These are phyloP conservation scores for Jordanella pulchra DNA, from an alignment of 2,797 vertebrate genomes.

Conservation along the genomic window DNA sequence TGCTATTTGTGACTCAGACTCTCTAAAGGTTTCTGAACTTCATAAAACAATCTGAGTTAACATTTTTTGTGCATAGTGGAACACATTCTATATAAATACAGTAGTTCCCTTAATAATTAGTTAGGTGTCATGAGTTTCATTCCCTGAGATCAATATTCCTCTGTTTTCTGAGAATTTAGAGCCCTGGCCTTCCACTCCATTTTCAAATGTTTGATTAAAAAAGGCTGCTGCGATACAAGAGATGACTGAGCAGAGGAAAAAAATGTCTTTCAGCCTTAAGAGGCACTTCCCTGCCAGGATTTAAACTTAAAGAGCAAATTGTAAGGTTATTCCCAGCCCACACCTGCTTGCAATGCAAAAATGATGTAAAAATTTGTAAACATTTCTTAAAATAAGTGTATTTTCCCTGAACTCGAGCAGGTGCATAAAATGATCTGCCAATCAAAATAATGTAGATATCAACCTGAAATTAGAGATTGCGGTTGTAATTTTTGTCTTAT, in stretches of 20 bases:
- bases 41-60: background rate
- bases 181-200: background rate
- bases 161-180: background rate
- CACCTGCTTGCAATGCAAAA: conserved; percentile 25
- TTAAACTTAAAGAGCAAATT: conserved; percentile 56
- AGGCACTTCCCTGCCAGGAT: conserved; percentile 42
- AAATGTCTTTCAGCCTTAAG: conserved; percentile 32
- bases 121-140: background rate
- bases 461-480: too few relatives aligned
- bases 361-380: too few relatives aligned
- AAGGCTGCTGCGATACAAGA: background rate
- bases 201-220: conserved; percentile 16
- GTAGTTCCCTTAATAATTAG: background rate
- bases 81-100: background rate
- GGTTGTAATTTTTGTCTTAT: too few relatives aligned
- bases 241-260: conserved; percentile 28
- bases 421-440: too few relatives aligned
- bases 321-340: conserved; percentile 27
- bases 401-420: too few relatives aligned
- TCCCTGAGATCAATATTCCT: background rate
- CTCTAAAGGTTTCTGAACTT: background rate
- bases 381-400: too few relatives aligned
- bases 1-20: background rate
- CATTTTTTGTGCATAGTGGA: background rate
- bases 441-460: too few relatives aligned